These are phyloP conservation scores for Andrena hattorfiana DNA, from an alignment of 2,888 invertebrate species.

Conservation along the genomic window DNA sequence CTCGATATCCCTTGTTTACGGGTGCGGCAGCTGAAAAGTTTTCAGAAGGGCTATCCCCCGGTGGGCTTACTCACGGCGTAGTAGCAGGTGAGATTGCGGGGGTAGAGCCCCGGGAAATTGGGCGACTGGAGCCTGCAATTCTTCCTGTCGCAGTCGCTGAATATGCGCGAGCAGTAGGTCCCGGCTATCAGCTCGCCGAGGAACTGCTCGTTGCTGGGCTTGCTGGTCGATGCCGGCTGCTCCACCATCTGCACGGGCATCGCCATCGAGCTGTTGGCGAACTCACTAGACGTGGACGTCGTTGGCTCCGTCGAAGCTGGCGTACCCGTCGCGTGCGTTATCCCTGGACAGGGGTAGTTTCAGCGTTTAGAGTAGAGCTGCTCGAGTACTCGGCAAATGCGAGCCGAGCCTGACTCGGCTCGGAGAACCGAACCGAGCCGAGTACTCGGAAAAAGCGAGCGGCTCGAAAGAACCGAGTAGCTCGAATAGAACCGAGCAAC, in stretches of 20 bases:
- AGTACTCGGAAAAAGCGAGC: no score
- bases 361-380: background rate
- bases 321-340: conserved; percentile 73
- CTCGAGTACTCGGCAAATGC: no score
- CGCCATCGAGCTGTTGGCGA: conserved; percentile 78
- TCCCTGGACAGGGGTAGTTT: conserved; percentile 64
- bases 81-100: conserved; percentile 97
- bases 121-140: conserved; percentile 96
- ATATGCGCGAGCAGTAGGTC: conserved; percentile 96
- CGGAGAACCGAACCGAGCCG: no score
- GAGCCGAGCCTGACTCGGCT: no score
- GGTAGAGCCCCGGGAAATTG: conserved; percentile 97
- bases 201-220: conserved; percentile 88
- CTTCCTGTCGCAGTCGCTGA: conserved; percentile 96
- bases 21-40: background rate
- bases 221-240: conserved; percentile 81
- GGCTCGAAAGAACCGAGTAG: no score
- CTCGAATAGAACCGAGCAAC: no score
- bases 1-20: conserved; percentile 48
- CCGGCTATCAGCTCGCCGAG: conserved; percentile 95
- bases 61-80: conserved; percentile 89
- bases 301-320: conserved; percentile 72
- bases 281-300: conserved; percentile 68
- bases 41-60: background rate
- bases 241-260: conserved; percentile 79